Evolutionary conservation across 2,113 vertebrate species (phyloP).

Genomic region (Petromus typicus): DNA sequence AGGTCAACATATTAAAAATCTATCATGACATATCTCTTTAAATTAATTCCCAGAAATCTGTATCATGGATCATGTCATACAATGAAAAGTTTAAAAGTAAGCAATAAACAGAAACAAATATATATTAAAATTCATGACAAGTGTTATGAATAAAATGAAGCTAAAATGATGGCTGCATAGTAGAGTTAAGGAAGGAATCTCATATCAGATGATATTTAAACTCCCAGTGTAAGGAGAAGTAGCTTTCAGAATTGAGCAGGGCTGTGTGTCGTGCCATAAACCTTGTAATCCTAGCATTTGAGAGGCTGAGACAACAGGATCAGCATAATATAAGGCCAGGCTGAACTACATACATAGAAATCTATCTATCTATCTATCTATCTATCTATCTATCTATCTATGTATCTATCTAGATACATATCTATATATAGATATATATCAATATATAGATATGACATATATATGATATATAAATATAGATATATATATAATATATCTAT

Average conservation of each 20-base stretch:
- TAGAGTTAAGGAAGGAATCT: constrained; percentile 1
- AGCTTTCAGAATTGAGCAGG: not conserved
- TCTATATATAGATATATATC: too few species aligned
- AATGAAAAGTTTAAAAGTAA: constrained; percentile 58
- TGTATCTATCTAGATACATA: too few species aligned
- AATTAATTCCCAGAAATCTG: constrained; percentile 30
- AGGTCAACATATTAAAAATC: constrained; percentile 7
- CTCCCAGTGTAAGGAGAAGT: not conserved
- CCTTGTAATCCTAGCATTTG: too few species aligned
- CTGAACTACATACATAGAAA: too few species aligned
- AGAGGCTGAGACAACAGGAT: too few species aligned
- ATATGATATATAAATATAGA: too few species aligned
- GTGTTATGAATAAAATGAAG: constrained; percentile 40
- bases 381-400: too few species aligned
- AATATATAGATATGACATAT: too few species aligned
- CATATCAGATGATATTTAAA: not conserved
- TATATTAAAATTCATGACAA: constrained; percentile 6
- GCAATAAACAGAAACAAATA: not conserved
- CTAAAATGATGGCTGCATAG: constrained; percentile 3
- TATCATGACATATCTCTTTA: not conserved
- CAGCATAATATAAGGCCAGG: too few species aligned
- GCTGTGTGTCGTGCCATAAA: too few species aligned
- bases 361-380: too few species aligned
- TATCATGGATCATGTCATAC: not conserved
- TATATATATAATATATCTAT: too few species aligned